Evolutionary conservation across 2,113 vertebrate genomes (phyloP), one percentile per base, ranked within the genome.

Genomic region (Bungarus multicinctus): DNA sequence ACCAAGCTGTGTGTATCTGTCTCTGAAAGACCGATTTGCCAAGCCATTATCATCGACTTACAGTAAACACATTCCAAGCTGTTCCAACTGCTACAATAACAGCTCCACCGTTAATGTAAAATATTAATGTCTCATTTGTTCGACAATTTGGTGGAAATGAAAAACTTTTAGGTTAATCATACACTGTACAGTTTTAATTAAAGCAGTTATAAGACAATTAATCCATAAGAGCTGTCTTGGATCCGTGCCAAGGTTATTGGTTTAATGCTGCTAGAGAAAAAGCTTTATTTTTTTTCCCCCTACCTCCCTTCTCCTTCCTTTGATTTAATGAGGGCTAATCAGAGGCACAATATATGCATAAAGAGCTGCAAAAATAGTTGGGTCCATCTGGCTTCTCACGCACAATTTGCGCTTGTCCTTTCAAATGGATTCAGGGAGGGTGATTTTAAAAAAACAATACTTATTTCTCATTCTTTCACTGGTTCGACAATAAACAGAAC

Each of bases 121-220:
- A 98, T 98, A 98, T 98, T 98, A 98, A 98, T 98, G 97, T 97
- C 97, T 98, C 97, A 98, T 98, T 98, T 98, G 97, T 98, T 98
- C 97, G 96, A 97, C 97, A 97, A 97, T 98, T 98, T 97, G 96
- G 96, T 97, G 97, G 97, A 98, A 98, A 98, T 98, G 97, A 98
- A 98, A 93, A 98, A 98, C 97, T 98, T 98, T 98, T 98, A 98
- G 97, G 97, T 98, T 98, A 98, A 98, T 98, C 97, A 98, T 98
- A 98, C 97, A 98, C 97, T 96, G 97, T 98, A 97, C 96, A 97
- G 97, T 97, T 98, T 98, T 98, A 98, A 98, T 98, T 98, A 98
- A 98, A 98, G 97, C 97, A 97, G 97, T 98, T 98, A 98, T 97
- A 97, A 98, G 98, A 98, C 97, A 98, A 98, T 98, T 98, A 98